A percentile compares a stretch with the other conserved stretches of the same genome.
phyloP scores from a whole-genome alignment of 2,888 invertebrate species.

The Endomychus coccineus region DNA sequence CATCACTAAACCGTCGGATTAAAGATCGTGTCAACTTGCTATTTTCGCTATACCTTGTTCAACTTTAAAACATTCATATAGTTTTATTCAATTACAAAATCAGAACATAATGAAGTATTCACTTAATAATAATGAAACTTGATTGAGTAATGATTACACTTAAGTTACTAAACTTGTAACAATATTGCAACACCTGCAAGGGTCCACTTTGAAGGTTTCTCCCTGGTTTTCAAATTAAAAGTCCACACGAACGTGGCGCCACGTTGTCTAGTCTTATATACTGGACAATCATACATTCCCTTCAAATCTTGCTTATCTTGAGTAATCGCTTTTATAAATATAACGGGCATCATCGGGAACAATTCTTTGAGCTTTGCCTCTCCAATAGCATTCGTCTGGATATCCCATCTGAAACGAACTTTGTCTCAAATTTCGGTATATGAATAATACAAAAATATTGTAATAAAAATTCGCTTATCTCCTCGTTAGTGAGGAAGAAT shows the following conservation, averaged over 20 bases:
- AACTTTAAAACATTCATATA: too few relatives aligned
- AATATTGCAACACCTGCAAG: conserved; percentile 88
- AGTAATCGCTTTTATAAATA: conserved; percentile 78
- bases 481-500: too few relatives aligned
- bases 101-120: too few relatives aligned
- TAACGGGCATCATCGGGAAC: conserved; percentile 84
- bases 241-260: conserved; percentile 95
- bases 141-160: too few relatives aligned
- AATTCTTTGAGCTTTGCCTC: conserved; percentile 85
- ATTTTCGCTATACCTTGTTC: too few relatives aligned
- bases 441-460: too few relatives aligned
- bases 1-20: too few relatives aligned
- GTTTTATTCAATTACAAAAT: too few relatives aligned
- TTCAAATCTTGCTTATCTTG: conserved; percentile 84
- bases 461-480: too few relatives aligned
- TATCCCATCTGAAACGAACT: conserved; percentile 78
- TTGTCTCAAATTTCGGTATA: too few relatives aligned
- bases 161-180: conserved; percentile 78
- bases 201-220: conserved; percentile 86
- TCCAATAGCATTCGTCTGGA: conserved; percentile 63
- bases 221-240: conserved; percentile 84
- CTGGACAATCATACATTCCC: conserved; percentile 86
- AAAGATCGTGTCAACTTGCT: too few relatives aligned
- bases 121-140: too few relatives aligned
- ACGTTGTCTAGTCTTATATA: conserved; percentile 82